Base-by-base conservation (phyloP, 2,113 vertebrate species). In the Thunnus thynnus region DNA sequence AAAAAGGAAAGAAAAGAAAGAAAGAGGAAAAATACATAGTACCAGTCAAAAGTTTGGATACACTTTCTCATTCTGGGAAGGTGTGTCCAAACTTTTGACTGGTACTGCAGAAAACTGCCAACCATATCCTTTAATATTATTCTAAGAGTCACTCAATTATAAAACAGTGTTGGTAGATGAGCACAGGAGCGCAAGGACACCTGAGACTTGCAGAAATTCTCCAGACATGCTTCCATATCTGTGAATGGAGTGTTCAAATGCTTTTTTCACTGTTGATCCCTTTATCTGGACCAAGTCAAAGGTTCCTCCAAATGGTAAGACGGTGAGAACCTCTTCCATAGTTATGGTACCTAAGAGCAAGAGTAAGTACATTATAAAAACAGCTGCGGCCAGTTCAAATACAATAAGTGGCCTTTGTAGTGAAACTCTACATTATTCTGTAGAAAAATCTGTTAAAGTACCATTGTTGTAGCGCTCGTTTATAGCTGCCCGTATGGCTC, bases 131-230 rank as follows among this genome's bases (percentile, higher is more conserved):
- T 36, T 13, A 36, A 18, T 55, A 36, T 20, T 30, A 62, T 48
- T 71, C 4, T 18, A 14, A 7, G 14, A 32, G 41, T 32, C 57
- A 5, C 0, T 12, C 16, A 57, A 22, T 51, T 36, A 36, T 36
- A 36, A 36, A 36, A 36, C 32, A 36, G 32, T 36, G 25, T 17
- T 63, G 20, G 10, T 44, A 1, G 16, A 75, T 12, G 13, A 46
- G 57, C 32, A 30, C 10, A 47, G 36, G 5, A 41, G n/a, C 16
- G 3, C 9, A 52, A 64, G 7, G 9, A 68, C 91, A 98, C 97
- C 97, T 82, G 96, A 96, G 20, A 99, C 97, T 89, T 99, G 97
- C 51, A 99, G 95, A 89, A 99, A 96, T 84, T 98, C 97, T 6
- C 97, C 97, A 0, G 90, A 95, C 86, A 81, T 94, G 55, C 8